These are phyloP conservation scores for Diceros bicornis DNA, from an alignment of 2,797 vertebrate genomes.

Conservation along the genomic window DNA sequence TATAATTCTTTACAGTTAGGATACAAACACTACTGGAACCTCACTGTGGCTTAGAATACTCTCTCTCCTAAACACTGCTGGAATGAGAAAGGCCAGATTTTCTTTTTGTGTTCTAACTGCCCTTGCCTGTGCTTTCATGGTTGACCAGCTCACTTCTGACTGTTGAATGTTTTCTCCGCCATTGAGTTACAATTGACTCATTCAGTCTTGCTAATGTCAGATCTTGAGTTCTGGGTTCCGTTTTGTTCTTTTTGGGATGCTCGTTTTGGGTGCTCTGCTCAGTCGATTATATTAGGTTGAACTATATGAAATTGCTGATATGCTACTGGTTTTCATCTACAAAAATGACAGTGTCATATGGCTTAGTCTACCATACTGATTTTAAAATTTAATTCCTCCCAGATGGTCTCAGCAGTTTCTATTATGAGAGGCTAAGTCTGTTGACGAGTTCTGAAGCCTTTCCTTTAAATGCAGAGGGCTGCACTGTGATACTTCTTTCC, in stretches of 20 bases:
- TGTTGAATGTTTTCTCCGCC: neutral
- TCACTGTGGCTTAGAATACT: neutral
- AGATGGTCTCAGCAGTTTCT: slow-evolving; percentile 5
- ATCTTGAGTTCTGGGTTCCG: neutral
- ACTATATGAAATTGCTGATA: neutral
- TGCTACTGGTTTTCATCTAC: slow-evolving; percentile 24
- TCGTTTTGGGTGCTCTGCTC: neutral
- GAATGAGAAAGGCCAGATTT: slow-evolving; percentile 1
- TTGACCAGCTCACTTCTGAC: slow-evolving; percentile 32
- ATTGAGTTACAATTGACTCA: neutral
- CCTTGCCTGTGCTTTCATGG: neutral
- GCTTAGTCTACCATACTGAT: slow-evolving; percentile 11
- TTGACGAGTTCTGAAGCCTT: neutral
- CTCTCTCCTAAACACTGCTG: neutral
- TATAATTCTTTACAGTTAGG: slow-evolving; percentile 31
- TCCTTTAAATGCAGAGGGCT: neutral
- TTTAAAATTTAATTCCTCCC: slow-evolving; percentile 64
- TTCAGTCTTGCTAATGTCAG: neutral
- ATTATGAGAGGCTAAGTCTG: neutral
- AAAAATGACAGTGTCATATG: slow-evolving; percentile 17
- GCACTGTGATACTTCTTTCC: neutral
- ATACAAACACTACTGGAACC: neutral
- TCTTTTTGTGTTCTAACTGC: neutral
- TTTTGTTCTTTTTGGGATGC: slow-evolving; percentile 40
- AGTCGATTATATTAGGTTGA: neutral